These are phyloP conservation scores for Ciconia nigra DNA, from an alignment of 2,797 vertebrate species.

Conservation along the genomic window DNA sequence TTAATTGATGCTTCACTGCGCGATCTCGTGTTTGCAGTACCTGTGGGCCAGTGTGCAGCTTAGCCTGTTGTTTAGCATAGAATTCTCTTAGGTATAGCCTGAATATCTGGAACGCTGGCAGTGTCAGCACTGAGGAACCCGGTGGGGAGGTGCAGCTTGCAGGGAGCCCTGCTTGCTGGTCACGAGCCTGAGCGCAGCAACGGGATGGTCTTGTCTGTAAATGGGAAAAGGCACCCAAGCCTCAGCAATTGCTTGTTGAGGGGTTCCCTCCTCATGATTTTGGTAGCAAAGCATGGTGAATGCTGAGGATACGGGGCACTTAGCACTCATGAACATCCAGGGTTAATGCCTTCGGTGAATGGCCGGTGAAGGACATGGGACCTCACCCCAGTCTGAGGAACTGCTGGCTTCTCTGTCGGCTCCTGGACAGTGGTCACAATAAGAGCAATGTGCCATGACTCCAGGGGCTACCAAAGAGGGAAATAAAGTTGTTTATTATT, in stretches of 20 bases:
- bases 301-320: not conserved
- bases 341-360: not conserved
- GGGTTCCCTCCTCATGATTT: not conserved
- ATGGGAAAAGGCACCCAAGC: not conserved
- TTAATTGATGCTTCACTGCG: not conserved
- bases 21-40: too few species aligned
- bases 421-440: rapidly evolving
- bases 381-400: not conserved
- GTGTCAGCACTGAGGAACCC: rapidly evolving
- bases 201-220: not conserved
- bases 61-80: not conserved
- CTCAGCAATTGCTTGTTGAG: not conserved
- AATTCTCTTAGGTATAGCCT: not conserved
- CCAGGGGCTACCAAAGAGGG: not conserved
- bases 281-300: not conserved
- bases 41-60: not conserved
- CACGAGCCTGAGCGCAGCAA: rapidly evolving
- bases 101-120: not conserved
- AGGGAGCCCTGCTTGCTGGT: rapidly evolving
- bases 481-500: not conserved
- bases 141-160: not conserved
- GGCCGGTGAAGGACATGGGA: rapidly evolving
- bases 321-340: not conserved
- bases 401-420: not conserved
- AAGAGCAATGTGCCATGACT: not conserved